Percentiles rank a stretch among this genome's conserved stretches.
Conservation (phyloP, 2,797 vertebrate genomes). For the Podargus strigoides region DNA sequence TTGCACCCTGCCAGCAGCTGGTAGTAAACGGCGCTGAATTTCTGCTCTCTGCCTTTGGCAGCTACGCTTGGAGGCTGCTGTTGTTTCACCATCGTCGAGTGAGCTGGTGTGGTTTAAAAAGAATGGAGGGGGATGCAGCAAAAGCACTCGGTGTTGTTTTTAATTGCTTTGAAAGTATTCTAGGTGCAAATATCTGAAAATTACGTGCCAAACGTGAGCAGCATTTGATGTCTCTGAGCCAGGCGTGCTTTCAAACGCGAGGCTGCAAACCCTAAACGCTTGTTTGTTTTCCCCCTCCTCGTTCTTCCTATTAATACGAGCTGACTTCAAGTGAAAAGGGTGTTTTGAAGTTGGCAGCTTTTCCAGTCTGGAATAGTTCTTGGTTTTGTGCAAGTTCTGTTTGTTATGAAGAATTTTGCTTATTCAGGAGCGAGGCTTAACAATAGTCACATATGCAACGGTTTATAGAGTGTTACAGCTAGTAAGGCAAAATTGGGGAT, state of each 20-base stretch:
- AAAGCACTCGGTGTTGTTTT: neutral
- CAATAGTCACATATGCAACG: neutral
- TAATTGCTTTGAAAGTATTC: neutral
- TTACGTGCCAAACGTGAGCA: neutral
- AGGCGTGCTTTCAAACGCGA: neutral
- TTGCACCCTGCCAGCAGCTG: neutral
- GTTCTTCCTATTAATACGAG: neutral
- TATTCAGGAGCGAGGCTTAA: neutral
- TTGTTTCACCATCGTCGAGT: neutral
- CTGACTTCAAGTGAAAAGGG: neutral
- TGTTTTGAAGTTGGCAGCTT: constrained; percentile 1
- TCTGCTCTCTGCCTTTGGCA: neutral
- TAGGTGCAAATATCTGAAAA: neutral
- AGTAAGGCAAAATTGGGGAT: neutral
- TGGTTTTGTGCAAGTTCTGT: neutral
- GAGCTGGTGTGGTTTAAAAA: neutral
- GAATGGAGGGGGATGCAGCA: neutral
- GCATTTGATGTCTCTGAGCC: neutral
- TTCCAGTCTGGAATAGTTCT: neutral
- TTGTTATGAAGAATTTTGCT: neutral
- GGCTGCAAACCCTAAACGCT: neutral
- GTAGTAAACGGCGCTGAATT: neutral
- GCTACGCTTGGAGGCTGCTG: neutral
- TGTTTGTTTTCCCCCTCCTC: neutral
- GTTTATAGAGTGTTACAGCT: neutral